Evolutionary conservation across 2,113 vertebrate species (phyloP).

Genomic region (Mus musculus): DNA sequence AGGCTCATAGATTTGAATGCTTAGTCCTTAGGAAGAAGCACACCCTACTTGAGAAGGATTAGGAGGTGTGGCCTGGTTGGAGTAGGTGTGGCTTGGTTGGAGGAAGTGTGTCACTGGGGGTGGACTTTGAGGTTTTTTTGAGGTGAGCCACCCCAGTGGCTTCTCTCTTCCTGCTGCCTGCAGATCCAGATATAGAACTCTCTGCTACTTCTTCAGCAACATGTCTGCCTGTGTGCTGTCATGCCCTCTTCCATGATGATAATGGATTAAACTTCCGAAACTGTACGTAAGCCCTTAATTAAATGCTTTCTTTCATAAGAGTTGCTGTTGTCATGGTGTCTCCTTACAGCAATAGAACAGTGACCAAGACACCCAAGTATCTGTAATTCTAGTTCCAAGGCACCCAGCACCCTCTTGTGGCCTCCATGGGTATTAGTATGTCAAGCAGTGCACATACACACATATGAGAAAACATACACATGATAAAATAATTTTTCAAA

Average conservation of each 20-base stretch:
- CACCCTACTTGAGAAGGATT: not conserved
- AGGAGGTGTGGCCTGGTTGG: no score
- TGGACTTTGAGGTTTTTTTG: no score
- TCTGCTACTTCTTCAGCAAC: no score
- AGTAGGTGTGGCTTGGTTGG: no score
- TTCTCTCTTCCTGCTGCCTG: no score
- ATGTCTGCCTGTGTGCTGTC: not conserved
- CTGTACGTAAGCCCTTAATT: not conserved
- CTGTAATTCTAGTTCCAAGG: not conserved
- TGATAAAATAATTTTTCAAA: not conserved
- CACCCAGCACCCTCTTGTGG: not conserved
- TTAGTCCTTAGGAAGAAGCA: not conserved
- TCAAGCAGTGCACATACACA: not conserved
- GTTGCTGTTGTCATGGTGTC: not conserved
- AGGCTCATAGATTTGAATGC: not conserved
- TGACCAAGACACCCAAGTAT: not conserved
- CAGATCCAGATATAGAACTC: no score
- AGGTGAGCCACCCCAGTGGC: no score
- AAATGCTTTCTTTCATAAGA: not conserved
- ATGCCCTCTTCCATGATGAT: not conserved
- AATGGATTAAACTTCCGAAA: not conserved
- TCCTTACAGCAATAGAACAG: not conserved
- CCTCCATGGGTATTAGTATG: not conserved
- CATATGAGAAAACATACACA: not conserved
- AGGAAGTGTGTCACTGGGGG: no score